Conservation (phyloP, 2,888 invertebrate genomes). For the Eupithecia exiguata region DNA sequence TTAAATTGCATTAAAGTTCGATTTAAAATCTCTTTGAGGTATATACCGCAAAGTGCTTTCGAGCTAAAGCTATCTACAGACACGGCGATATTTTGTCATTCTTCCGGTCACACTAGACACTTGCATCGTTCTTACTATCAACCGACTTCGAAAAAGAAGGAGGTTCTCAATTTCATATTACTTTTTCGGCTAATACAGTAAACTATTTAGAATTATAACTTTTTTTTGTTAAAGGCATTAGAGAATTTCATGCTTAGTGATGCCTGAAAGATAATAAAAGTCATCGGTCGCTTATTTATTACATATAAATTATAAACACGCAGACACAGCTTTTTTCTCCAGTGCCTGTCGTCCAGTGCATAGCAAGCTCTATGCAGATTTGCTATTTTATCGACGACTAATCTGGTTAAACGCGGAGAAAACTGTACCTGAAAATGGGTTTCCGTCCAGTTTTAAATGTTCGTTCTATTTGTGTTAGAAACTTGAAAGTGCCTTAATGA, state of each 20-base stretch:
- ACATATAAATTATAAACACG: no score
- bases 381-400: slow-evolving; percentile 17
- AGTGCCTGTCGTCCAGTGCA: background rate
- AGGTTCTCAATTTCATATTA: no score
- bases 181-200: no score
- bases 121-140: background rate
- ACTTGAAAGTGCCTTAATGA: background rate
- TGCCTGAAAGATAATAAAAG: no score
- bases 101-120: background rate
- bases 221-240: no score
- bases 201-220: no score
- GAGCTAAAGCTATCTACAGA: slow-evolving; percentile 18
- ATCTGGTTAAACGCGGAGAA: slow-evolving; percentile 29
- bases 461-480: background rate
- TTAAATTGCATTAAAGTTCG: slow-evolving; percentile 49
- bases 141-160: background rate
- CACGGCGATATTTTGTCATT: slow-evolving; percentile 13
- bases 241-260: no score
- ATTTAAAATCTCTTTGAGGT: slow-evolving; percentile 40
- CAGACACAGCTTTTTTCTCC: no score
- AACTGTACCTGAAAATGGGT: slow-evolving; percentile 14
- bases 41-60: slow-evolving; percentile 26
- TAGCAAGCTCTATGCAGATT: slow-evolving; percentile 17
- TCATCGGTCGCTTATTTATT: no score
- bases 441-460: background rate